These are phyloP conservation scores for Troglohyphantes excavatus DNA, from an alignment of 2,888 invertebrate genomes.

Conservation along the genomic window DNA sequence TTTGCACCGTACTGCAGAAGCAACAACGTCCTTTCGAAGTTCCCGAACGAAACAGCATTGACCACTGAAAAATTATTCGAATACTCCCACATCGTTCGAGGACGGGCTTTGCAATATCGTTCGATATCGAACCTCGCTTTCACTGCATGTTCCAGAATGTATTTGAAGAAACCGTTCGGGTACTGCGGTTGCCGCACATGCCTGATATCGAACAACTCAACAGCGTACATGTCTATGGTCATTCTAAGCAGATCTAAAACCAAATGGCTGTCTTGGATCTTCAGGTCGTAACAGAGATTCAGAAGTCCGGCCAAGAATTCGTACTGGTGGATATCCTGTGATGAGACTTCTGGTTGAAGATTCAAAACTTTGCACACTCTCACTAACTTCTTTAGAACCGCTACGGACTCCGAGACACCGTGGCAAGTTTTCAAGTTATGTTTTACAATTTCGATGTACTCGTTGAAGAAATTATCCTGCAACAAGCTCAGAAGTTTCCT, in stretches of 20 bases:
- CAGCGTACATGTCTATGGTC: constrained; percentile 15
- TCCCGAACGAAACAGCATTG: constrained; percentile 57
- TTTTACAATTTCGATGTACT: constrained; percentile 17
- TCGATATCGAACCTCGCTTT: constrained; percentile 33
- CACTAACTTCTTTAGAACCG: background rate
- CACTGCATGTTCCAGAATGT: constrained; percentile 18
- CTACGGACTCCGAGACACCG: background rate
- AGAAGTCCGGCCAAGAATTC: constrained; percentile 49
- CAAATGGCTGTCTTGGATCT: constrained; percentile 20
- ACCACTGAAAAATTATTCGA: constrained; percentile 42
- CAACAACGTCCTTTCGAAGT: background rate
- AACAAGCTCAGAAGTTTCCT: constrained; percentile 19
- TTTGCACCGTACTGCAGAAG: constrained; percentile 39
- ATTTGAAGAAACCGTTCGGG: constrained; percentile 23
- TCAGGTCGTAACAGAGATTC: constrained; percentile 16
- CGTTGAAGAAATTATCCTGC: constrained; percentile 39
- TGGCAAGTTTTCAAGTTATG: background rate
- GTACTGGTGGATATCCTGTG: constrained; percentile 25
- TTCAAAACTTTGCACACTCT: background rate
- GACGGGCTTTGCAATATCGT: constrained; percentile 2
- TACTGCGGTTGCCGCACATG: constrained; percentile 29
- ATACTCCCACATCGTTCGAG: constrained; percentile 54
- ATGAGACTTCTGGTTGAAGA: background rate
- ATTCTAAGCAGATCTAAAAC: constrained; percentile 32
- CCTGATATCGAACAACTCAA: constrained; percentile 12